Conservation (phyloP, 2,888 invertebrate genomes). For the Aphodius sticticus region DNA sequence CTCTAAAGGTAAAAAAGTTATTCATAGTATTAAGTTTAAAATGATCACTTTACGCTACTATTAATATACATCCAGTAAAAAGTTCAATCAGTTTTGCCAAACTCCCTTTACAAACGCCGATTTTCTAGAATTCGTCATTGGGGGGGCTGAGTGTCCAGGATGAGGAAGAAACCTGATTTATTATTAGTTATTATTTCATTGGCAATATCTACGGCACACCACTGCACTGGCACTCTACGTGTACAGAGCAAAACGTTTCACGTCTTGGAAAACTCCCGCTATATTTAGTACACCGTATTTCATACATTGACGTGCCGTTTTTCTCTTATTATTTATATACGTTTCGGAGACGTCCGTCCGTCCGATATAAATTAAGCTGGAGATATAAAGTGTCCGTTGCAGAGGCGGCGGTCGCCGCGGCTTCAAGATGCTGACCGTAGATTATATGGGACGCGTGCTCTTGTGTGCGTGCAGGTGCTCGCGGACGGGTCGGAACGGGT, state of each 20-base stretch:
- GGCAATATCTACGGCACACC: no score
- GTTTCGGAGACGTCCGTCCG: background rate
- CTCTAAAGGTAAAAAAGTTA: no score
- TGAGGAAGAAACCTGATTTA: no score
- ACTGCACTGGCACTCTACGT: no score
- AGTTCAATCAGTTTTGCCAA: no score
- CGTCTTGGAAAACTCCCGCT: background rate
- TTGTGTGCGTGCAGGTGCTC: constrained; percentile 40
- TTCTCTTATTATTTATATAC: background rate
- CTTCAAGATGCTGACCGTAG: constrained; percentile 7
- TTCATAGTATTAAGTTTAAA: no score
- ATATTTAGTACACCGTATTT: background rate
- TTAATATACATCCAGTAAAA: no score
- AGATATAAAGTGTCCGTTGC: constrained; percentile 5
- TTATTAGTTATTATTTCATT: no score
- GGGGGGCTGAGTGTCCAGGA: no score
- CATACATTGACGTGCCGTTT: background rate
- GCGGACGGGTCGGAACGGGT: constrained; percentile 17
- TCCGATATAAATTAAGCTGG: constrained; percentile 16
- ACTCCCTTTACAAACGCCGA: no score
- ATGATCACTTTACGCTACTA: no score
- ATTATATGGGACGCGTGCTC: constrained; percentile 37
- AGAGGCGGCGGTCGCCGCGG: background rate
- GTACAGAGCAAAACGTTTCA: background rate
- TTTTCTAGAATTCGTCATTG: no score